Evolutionary conservation across 2,888 invertebrate species (phyloP), one percentile per base, ranked within the genome.

Genomic region (Caenorhabditis plicata): DNA sequence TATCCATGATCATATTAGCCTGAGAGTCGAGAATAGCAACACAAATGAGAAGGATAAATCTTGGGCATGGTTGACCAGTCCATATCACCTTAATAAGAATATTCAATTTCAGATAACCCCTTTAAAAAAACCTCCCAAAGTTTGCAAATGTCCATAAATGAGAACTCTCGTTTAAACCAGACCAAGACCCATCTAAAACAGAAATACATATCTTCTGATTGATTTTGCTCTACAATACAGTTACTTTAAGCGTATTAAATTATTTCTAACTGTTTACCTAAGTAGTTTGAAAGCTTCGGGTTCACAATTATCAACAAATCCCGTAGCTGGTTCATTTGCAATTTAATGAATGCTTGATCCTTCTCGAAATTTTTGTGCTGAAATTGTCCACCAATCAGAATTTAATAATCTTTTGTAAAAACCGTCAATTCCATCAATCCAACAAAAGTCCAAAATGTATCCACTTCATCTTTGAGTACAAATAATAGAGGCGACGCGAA

Each of bases 381-480:
- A 82, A 82, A 64, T n/a, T n/a, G n/a, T n/a, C n/a, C n/a, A n/a
- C n/a, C n/a, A n/a, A 9, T 19, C n/a, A 13, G 22, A 31, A 5
- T 25, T n/a, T 44, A 13, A 19, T 26, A 17, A 3, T 33, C 4
- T n/a, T 33, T 15, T 27, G 2, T 33, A 8, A 9, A 33, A 32
- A 91, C 92, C 82, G 96, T 89, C 85, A 88, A 88, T 56, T 95
- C 88, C 93, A 98, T 96, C 76, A 95, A 91, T 8, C 94, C 94
- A 31, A 91, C 93, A 82, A 98, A 98, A 83, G 94, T 93, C 98
- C 98, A 98, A 84, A 98, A 98, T 0, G 92, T 89, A 81, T 96
- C 94, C 3, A 91, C 91, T 83, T 98, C 98, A 80, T 92, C 89
- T 66, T 89, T 88, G 85, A 94, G 86, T 39, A 95, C 86, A 78